Evolutionary conservation across 2,113 vertebrate genomes (phyloP).

Genomic region (Stigmatopora argus): DNA sequence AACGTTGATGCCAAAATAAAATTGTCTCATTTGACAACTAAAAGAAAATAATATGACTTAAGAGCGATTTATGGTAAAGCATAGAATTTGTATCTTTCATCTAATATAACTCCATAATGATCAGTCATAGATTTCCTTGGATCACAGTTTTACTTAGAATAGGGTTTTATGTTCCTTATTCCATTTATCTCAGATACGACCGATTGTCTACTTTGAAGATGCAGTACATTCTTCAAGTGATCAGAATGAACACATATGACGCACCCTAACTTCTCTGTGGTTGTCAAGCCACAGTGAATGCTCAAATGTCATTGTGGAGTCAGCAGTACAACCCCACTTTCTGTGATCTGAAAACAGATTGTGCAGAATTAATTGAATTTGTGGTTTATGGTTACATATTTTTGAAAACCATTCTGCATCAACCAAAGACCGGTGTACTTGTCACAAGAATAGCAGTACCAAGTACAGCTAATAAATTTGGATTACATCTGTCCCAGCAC

Average conservation of each 20-base stretch:
- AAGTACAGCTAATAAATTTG: slow-evolving; percentile 33
- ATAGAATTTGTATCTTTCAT: not conserved
- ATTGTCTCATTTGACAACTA: not conserved
- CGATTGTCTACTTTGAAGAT: not conserved
- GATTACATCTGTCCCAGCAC: slow-evolving; percentile 21
- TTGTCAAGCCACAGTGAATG: slow-evolving; percentile 19
- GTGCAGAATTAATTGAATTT: slow-evolving; percentile 34
- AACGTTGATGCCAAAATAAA: not conserved
- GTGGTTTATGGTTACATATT: slow-evolving; percentile 47
- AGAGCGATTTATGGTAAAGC: too few species aligned
- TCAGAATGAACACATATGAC: slow-evolving; percentile 27
- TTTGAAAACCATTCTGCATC: slow-evolving; percentile 19
- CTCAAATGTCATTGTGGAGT: slow-evolving; percentile 23
- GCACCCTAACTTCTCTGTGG: slow-evolving; percentile 30
- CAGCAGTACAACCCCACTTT: slow-evolving; percentile 25
- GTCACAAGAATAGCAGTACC: slow-evolving; percentile 3
- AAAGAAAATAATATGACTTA: not conserved
- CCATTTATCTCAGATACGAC: not conserved
- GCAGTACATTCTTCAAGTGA: slow-evolving; percentile 27
- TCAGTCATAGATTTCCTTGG: not conserved
- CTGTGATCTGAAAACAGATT: slow-evolving; percentile 38
- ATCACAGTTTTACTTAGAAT: not conserved
- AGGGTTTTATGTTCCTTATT: not conserved
- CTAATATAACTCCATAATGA: not conserved
- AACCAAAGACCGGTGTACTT: slow-evolving; percentile 8